Evolutionary conservation across 2,888 invertebrate genomes (phyloP), one percentile per base, ranked within the genome.

Genomic region (Drosophila basisetae): DNA sequence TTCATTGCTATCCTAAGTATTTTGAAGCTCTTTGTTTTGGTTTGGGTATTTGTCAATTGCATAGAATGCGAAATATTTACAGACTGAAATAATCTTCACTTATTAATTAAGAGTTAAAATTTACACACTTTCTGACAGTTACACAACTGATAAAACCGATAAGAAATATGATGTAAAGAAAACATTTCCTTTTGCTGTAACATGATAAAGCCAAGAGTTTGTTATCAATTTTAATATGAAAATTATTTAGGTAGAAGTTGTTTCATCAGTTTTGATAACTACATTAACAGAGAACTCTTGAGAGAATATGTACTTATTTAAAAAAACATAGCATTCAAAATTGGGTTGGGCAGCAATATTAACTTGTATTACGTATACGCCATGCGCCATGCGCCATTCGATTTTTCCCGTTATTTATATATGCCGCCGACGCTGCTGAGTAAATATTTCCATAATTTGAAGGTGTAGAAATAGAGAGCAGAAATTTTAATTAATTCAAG

Each of bases 101-200:
- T 39, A 22, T 10, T 9, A 16, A 43, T 43, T 65, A 22, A 37
- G n/a, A 50, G 33, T 50, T 33, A 56, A 69, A 58, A 68, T 68
- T 39, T 56, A 25, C 25, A 50, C 70, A 39, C 22, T 49, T 53
- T 47, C 18, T 22, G 28, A 28, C 41, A 52, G 49, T 77, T 70
- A 80, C 81, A 64, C 78, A 77, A 60, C 73, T 78, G 82, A 78
- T 68, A 78, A 68, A 68, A 60, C 31, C 63, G 82, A 78, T 78
- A 78, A 78, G 53, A 54, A 68, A 49, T 56, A 68, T 41, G 39
- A 37, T 73, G 50, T 55, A 53, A 63, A 31, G 22, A 68, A 63
- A 55, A 64, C 62, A 68, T 68, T 78, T 81, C 78, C 78, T 63
- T 81, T 68, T 81, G 61, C 68, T 76, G 68, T 73, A 73, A 71